Base-by-base conservation (phyloP, 2,888 invertebrate genomes). In the Hirudinaria manillensis region DNA sequence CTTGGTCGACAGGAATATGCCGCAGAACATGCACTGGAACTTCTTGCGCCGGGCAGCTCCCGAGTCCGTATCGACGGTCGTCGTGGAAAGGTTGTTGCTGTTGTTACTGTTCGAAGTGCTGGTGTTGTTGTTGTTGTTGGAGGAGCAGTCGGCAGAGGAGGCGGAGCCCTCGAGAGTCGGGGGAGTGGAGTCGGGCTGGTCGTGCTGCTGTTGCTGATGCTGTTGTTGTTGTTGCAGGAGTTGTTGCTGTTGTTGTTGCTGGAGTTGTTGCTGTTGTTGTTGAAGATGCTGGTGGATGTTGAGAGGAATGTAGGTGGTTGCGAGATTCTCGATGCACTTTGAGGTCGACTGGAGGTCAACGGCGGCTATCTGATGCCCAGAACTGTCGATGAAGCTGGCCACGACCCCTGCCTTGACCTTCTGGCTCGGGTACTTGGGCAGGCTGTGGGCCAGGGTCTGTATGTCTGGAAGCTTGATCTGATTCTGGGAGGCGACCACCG, bases 21-120 rank as follows among this genome's bases (percentile, higher is more conserved):
- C 80, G 74, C 80, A 80, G 61, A 80, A 78, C 78, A 80, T 78
- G 76, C 80, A 80, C 77, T 80, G 79, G 70, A 78, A 80, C 45
- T 78, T 79, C 75, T 80, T 79, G 32, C 78, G 76, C 3, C 72
- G 72, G 0, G 70, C 38, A n/a, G 56, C 67, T 51, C 53, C 72
- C 24, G 53, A 65, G 2, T 77, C 76, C 27, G 71, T 24, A 24
- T 55, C 74, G 21, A 67, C 21, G n/a, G 66, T 45, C 29, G 68
- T 36, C 29, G 68, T 34, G 36, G 34, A 29, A 3, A 32, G 24
- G 13, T 29, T 34, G 36, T 6, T 68, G 32, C 13, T 34, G n/a
- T 21, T 67, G 6, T 16, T 16, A 53, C 21, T 21, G 34, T 36
- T 38, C 21, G 32, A 45, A 16, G 72, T 55, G 72, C 27, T 29